These are phyloP conservation scores for Takifugu bimaculatus DNA, from an alignment of 2,113 vertebrate genomes.

Conservation along the genomic window DNA sequence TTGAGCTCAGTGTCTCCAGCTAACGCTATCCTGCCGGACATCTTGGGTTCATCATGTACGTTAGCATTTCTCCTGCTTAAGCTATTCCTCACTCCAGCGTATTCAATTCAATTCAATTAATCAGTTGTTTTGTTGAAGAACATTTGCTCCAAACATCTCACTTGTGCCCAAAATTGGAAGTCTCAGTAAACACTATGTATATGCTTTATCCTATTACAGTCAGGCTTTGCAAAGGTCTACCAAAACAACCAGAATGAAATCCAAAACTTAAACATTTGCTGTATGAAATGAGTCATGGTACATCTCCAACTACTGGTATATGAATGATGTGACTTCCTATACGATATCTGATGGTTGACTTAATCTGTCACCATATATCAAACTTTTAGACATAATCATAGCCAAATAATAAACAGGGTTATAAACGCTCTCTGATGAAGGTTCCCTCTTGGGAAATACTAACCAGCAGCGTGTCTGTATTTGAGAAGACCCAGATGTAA, in stretches of 20 bases:
- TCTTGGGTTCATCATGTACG: constrained; percentile 21
- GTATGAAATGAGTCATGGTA: constrained; percentile 26
- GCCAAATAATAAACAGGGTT: constrained; percentile 23
- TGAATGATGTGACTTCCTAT: constrained; percentile 13
- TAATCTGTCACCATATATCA: constrained; percentile 46
- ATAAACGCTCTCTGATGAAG: constrained; percentile 12
- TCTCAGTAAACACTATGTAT: too few species aligned
- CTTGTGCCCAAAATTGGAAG: too few species aligned
- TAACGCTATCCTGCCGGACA: constrained; percentile 53
- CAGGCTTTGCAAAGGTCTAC: neutral
- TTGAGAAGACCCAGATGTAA: constrained; percentile 11
- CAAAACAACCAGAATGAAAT: constrained; percentile 25
- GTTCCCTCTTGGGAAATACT: constrained; percentile 4
- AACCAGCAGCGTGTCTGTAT: neutral
- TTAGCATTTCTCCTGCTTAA: constrained; percentile 2
- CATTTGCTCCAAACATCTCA: too few species aligned
- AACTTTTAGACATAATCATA: constrained; percentile 15
- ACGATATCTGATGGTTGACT: constrained; percentile 43
- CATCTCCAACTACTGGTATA: constrained; percentile 16
- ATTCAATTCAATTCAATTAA: neutral
- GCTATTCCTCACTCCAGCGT: neutral
- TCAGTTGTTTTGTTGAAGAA: too few species aligned
- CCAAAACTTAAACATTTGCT: constrained; percentile 13
- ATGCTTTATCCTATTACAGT: neutral
- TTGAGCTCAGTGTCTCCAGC: constrained; percentile 29